Evolutionary conservation across 2,888 invertebrate species (phyloP).

Genomic region (Odontomyia ornata): DNA sequence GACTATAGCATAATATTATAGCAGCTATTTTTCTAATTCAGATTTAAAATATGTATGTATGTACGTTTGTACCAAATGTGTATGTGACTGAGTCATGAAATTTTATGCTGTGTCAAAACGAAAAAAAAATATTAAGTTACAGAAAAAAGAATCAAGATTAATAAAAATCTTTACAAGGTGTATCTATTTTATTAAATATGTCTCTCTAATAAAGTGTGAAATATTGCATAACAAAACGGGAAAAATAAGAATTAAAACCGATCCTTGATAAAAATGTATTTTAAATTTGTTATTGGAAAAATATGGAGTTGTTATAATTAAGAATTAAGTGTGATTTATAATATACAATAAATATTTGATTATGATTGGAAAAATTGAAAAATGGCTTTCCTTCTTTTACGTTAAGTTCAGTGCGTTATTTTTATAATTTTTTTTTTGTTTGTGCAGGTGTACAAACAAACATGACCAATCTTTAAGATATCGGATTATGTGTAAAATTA

Average conservation of each 20-base stretch:
- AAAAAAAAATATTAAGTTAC: slow-evolving; percentile 15
- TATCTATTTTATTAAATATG: slow-evolving; percentile 16
- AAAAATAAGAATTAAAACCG: neutral
- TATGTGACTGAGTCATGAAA: slow-evolving; percentile 34
- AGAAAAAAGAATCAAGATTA: neutral
- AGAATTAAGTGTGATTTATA: neutral
- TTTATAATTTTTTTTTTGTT: too few species aligned
- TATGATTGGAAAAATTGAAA: neutral
- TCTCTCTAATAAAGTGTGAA: neutral
- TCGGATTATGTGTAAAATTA: too few species aligned
- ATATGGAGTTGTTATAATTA: slow-evolving; percentile 23
- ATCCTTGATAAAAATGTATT: neutral
- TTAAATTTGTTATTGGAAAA: slow-evolving; percentile 39
- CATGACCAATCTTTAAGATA: too few species aligned
- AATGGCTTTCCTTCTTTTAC: neutral
- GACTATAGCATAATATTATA: neutral
- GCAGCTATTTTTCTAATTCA: slow-evolving; percentile 41
- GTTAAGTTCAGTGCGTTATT: too few species aligned
- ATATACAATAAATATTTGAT: slow-evolving; percentile 30
- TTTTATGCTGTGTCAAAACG: slow-evolving; percentile 18
- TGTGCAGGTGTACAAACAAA: too few species aligned
- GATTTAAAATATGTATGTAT: slow-evolving; percentile 31
- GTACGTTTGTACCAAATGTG: slow-evolving; percentile 33
- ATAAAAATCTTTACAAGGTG: neutral
- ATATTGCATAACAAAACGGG: neutral